phyloP scores from a whole-genome alignment of 1,140 invertebrate species.

The Ruditapes philippinarum region DNA sequence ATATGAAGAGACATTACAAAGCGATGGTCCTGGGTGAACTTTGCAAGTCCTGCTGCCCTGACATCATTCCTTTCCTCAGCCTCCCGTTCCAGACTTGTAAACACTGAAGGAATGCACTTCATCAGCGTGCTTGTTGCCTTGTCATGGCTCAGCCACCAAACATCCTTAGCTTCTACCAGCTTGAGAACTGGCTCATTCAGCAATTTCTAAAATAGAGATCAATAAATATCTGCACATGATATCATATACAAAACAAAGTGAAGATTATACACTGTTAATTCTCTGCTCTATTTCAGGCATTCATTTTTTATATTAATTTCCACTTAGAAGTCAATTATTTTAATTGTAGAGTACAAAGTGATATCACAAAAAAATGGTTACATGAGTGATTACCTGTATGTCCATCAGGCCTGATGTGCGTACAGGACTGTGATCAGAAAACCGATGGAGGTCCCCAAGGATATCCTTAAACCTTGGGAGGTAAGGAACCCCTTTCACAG shows the following conservation, averaged over 20 bases:
- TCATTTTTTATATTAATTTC: too few species aligned
- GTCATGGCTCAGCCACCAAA: conserved; percentile 18
- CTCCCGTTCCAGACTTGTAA: conserved; percentile 26
- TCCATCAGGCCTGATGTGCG: not conserved
- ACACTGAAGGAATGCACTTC: not conserved
- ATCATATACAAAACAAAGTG: too few species aligned
- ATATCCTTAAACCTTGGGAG: not conserved
- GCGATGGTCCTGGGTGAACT: not conserved
- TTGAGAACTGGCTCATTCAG: not conserved
- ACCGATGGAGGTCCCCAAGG: not conserved
- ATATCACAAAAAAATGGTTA: too few species aligned
- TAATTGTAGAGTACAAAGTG: too few species aligned
- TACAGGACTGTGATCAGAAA: not conserved
- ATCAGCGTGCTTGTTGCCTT: not conserved
- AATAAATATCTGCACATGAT: too few species aligned
- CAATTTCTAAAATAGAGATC: too few species aligned
- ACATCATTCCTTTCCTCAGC: conserved; percentile 21
- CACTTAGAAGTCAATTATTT: too few species aligned
- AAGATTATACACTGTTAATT: too few species aligned
- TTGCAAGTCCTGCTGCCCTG: not conserved
- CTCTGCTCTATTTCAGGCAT: too few species aligned
- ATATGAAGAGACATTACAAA: not conserved
- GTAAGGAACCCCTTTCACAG: not conserved
- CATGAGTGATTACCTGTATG: too few species aligned
- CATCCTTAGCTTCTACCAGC: conserved; percentile 39